Base-by-base conservation (phyloP, 2,888 invertebrate species). In the Parnassius glacialis region DNA sequence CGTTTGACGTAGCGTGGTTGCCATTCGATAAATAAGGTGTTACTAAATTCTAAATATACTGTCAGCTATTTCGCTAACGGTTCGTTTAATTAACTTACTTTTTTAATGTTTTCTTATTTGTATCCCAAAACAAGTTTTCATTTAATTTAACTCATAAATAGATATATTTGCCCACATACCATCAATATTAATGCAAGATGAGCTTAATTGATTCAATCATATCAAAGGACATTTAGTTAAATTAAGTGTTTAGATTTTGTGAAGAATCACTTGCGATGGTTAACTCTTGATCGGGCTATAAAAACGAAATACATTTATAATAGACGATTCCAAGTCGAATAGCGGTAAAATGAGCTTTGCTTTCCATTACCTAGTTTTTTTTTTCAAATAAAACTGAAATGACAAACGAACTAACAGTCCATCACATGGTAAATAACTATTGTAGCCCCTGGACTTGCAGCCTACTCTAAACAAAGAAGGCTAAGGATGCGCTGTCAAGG, bases 271-370 rank as follows among this genome's bases (percentile, higher is more conserved):
- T 34, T 75, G 74, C 70, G 70, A 77, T 78, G 73, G 72, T 78
- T n/a, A 80, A 75, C 70, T 45, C 20, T 51, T 20, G 2, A 16
- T 10, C 55, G 55, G 44, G 42, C 13, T 52, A 50, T 58, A 50
- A 57, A 58, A 52, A 43, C 52, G 45, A 58, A 51, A 59, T 62
- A 51, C 54, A 62, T 55, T 81, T 81, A 82, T 81, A 83, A 83
- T 82, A 72, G 81, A 78, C 77, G 69, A 80, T 82, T 83, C 80
- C 74, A 73, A 83, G 81, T 77, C 79, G 73, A 74, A 75, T 84
- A 84, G 72, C 83, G 85, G 84, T 82, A 81, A 74, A 76, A 68
- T 74, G 78, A 73, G 78, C 73, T 76, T 77, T 77, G 47, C 73
- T 71, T 78, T 79, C 74, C 73, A 74, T 78, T 77, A 73, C 70